These are phyloP conservation scores for Sepiola atlantica DNA, from an alignment of 2,888 invertebrate species.

Conservation along the genomic window DNA sequence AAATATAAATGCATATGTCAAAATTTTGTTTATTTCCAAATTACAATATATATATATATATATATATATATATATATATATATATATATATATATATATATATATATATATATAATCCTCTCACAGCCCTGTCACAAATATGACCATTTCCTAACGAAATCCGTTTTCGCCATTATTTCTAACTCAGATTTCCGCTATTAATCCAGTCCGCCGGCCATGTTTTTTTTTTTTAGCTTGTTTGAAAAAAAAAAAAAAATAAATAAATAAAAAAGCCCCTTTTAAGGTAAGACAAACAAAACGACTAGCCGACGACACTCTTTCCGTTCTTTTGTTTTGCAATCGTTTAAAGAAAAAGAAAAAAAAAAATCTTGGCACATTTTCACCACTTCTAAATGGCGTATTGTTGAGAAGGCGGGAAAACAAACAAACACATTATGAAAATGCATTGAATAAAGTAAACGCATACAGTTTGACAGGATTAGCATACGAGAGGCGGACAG, in stretches of 20 bases:
- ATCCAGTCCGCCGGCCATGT: neutral
- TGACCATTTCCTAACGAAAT: neutral
- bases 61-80: too few species aligned
- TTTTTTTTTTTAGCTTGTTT: neutral
- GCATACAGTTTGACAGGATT: neutral
- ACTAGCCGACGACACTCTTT: neutral
- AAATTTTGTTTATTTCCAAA: too few species aligned
- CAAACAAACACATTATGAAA: neutral
- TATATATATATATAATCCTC: neutral
- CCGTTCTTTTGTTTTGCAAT: neutral
- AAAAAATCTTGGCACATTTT: neutral
- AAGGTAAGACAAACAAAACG: neutral
- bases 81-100: too few species aligned
- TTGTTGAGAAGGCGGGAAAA: neutral
- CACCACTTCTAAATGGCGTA: neutral
- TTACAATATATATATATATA: too few species aligned
- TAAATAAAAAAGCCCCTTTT: neutral
- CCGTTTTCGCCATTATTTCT: neutral
- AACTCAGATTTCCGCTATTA: neutral
- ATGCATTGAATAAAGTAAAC: neutral
- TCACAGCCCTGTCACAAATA: neutral
- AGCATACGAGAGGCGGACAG: neutral
- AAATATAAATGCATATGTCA: too few species aligned
- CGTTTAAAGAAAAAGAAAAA: neutral
- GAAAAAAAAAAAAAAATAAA: too few species aligned